phyloP scores from a whole-genome alignment of 2,797 vertebrate genomes.

The Pseudopleuronectes americanus region DNA sequence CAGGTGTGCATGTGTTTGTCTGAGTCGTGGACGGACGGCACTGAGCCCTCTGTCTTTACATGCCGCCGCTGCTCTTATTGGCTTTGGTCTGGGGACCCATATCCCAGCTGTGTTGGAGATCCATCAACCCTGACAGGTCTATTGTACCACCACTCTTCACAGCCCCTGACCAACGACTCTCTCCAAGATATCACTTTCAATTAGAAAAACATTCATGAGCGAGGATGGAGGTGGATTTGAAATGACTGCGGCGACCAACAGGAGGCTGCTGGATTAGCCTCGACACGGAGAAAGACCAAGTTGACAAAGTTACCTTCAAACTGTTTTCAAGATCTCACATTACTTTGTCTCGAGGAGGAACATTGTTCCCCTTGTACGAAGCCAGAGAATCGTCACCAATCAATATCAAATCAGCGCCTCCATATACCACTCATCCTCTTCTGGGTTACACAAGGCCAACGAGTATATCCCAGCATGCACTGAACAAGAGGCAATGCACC shows the following conservation, averaged over 20 bases:
- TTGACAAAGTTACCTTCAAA: neutral
- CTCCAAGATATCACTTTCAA: slow-evolving; percentile 81
- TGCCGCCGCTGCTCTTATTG: slow-evolving; percentile 75
- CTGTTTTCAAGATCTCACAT: neutral
- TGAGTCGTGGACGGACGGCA: slow-evolving; percentile 57
- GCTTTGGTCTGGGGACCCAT: slow-evolving; percentile 78
- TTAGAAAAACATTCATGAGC: slow-evolving; percentile 76
- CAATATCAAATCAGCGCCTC: neutral
- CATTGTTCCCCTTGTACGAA: neutral
- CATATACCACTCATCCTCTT: neutral
- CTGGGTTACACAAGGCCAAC: neutral
- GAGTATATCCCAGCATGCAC: neutral
- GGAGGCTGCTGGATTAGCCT: slow-evolving; percentile 12
- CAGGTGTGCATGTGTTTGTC: slow-evolving; percentile 37
- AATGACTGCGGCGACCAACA: slow-evolving; percentile 31
- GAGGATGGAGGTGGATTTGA: slow-evolving; percentile 57
- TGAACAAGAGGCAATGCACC: neutral
- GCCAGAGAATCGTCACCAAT: neutral
- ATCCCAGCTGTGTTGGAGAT: slow-evolving; percentile 83
- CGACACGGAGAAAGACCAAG: neutral
- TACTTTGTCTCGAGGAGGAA: neutral
- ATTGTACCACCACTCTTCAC: slow-evolving; percentile 80
- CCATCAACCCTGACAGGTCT: slow-evolving; percentile 86
- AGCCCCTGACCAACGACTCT: slow-evolving; percentile 76
- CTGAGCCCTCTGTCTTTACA: slow-evolving; percentile 78